Base-by-base conservation (phyloP, 30 jellyfish, hydroid and myxozoan species). In the Mastigias papua region DNA sequence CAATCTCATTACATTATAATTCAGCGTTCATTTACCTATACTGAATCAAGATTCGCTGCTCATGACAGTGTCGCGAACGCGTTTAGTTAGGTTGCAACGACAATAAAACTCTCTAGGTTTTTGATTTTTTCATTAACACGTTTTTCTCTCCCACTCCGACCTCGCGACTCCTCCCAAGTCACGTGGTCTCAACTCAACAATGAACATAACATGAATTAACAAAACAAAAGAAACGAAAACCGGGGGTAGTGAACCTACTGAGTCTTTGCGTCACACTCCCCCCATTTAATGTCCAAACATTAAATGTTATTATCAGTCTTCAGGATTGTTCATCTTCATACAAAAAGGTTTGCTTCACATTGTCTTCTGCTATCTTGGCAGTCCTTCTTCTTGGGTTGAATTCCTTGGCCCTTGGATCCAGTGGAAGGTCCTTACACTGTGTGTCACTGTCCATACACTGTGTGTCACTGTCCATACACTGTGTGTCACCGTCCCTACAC, bases 251-350 rank as follows among this genome's bases (percentile, higher is more conserved):
- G 54, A 15, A 42, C 54, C 54, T 42, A 42, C 73, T n/a, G 19
- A 4, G 81, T n/a, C 81, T 34, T 49, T 25, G 58, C 81, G 33
- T 26, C 81, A 69, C 61, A 34, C 81, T 29, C 80, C 81, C n/a
- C 81, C 54, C 81, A 69, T 69, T 69, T 35, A 23, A 69, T 27
- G 81, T 69, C 81, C 81, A 42, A 42, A 42, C 54, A 42, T 69
- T 42, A 49, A 69, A 32, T 3, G 81, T 28, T 26, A 69, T 26
- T 69, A 49, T 69, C 81, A 69, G 42, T 30, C 81, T 26, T 61
- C 23, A 49, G 26, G 25, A 69, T 26, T 42, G 16, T 49, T 69
- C 81, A 26, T 0, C 20, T 69, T 69, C 81, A 69, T 69, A 42
- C 42, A 5, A 23, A 30, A 69, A 26, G 16, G 42, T 69, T 35